A percentile compares a stretch with the other conserved stretches of the same genome.
Evolutionary conservation across 2,113 vertebrate species (phyloP).

Genomic region (Camelus dromedarius): DNA sequence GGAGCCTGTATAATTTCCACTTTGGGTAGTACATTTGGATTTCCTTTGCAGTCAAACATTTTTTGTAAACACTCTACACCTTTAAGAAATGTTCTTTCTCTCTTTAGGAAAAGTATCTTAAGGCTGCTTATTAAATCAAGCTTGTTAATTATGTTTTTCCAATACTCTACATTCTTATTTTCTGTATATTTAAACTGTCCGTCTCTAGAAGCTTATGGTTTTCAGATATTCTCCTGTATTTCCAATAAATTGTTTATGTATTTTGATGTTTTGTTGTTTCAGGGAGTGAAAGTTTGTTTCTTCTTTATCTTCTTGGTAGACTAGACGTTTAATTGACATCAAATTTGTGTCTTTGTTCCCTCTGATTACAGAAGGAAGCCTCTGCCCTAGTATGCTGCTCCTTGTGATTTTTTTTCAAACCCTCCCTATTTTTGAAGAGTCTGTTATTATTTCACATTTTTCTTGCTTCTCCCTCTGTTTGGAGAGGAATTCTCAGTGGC

Average conservation of each 20-base stretch:
- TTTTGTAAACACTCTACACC: not conserved
- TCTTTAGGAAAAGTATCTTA: not conserved
- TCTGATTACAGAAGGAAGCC: not conserved
- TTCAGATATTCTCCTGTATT: not conserved
- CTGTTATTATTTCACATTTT: not conserved
- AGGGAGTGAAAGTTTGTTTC: not conserved
- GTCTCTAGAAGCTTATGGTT: not conserved
- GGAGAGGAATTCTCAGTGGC: not conserved
- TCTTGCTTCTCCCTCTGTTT: not conserved
- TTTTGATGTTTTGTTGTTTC: not conserved
- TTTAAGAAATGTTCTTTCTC: not conserved
- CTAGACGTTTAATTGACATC: not conserved
- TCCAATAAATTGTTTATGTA: not conserved
- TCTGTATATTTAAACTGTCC: not conserved
- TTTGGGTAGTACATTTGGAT: not conserved
- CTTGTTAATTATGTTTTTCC: not conserved
- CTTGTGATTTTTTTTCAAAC: not conserved
- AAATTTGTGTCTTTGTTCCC: not conserved
- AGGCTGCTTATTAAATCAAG: not conserved
- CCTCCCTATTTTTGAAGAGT: not conserved
- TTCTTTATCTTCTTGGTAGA: not conserved
- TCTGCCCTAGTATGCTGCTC: not conserved
- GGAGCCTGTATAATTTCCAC: not conserved
- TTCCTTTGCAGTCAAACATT: not conserved
- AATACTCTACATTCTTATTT: not conserved